phyloP scores from a whole-genome alignment of 2,113 vertebrate species.

The Oxygymnocypris stewartii region DNA sequence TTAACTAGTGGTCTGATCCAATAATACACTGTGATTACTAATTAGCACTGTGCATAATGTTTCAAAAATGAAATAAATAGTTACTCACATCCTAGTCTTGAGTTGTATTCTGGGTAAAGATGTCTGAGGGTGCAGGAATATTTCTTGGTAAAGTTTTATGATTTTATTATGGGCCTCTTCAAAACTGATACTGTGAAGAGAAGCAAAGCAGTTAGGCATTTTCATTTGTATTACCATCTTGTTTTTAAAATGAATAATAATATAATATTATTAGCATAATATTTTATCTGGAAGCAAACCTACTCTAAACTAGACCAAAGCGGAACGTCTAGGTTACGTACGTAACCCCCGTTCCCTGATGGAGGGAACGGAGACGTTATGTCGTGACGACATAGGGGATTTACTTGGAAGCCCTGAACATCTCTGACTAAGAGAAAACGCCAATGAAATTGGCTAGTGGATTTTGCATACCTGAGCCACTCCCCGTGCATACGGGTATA shows the following conservation, averaged over 20 bases:
- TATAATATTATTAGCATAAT: no score
- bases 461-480: no score
- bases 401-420: no score
- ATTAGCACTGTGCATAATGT: neutral
- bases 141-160: constrained; percentile 61
- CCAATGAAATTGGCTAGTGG: no score
- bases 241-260: neutral
- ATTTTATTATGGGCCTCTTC: constrained; percentile 56
- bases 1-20: neutral
- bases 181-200: constrained; percentile 5
- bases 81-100: constrained; percentile 44
- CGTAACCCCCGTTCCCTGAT: no score
- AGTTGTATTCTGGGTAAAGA: constrained; percentile 53
- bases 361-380: no score
- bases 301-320: no score
- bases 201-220: neutral
- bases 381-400: no score
- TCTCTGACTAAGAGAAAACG: no score
- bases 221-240: neutral
- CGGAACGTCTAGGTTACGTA: no score
- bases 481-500: no score
- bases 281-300: no score
- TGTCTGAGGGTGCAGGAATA: constrained; percentile 61
- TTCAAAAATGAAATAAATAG: neutral
- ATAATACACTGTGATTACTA: neutral